A percentile compares a stretch with the other conserved stretches of the same genome.
Conservation (phyloP, 2,888 invertebrate genomes). For the Heteromurus nitidus region DNA sequence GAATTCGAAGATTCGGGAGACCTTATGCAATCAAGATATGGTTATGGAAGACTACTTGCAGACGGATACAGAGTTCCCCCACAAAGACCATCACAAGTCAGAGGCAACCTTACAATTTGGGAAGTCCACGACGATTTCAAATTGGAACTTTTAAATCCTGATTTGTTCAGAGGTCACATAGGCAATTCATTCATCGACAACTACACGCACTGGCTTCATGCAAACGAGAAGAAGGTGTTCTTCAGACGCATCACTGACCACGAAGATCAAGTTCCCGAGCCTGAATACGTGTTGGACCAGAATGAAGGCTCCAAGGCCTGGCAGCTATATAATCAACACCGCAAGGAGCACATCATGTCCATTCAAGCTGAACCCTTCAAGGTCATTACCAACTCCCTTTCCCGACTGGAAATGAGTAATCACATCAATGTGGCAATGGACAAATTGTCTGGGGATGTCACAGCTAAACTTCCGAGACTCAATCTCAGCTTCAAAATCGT, state of each 20-base stretch:
- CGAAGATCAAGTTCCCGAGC: constrained; percentile 15
- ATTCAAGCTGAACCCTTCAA: constrained; percentile 12
- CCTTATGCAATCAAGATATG: background rate
- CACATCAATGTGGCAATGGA: constrained; percentile 21
- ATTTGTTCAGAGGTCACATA: background rate
- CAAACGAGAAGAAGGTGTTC: background rate
- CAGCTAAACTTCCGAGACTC: constrained; percentile 30
- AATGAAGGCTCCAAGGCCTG: background rate
- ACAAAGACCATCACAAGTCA: too few species aligned
- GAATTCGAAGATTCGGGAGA: constrained; percentile 21
- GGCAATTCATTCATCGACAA: constrained; percentile 28
- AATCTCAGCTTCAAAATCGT: constrained; percentile 16
- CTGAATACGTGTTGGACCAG: background rate
- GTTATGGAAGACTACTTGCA: too few species aligned
- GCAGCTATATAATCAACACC: constrained; percentile 8
- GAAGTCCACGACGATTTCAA: constrained; percentile 31
- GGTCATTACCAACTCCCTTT: background rate
- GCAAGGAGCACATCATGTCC: background rate
- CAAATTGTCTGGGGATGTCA: background rate
- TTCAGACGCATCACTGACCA: constrained; percentile 17
- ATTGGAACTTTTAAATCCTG: constrained; percentile 22
- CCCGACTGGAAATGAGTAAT: constrained; percentile 15
- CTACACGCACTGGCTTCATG: constrained; percentile 57
- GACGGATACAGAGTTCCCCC: too few species aligned
- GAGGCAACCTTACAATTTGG: background rate